A percentile compares a stretch with the other conserved stretches of the same genome.
Conservation (phyloP, 1,140 invertebrate species). For the Trachymyrmex cornetzi region DNA sequence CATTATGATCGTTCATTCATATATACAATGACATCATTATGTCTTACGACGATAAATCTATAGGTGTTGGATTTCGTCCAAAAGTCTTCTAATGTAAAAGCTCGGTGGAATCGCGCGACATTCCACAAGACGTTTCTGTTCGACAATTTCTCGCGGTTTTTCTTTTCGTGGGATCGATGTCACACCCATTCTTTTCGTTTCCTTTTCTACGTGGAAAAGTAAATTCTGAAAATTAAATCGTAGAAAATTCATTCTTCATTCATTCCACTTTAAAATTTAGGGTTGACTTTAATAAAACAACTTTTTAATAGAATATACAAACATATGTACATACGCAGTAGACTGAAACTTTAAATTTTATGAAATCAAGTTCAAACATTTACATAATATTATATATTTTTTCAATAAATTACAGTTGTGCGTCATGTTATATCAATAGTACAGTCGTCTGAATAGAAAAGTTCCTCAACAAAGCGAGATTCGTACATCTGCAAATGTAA, state of each 20-base stretch:
- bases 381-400: slow-evolving; percentile 9
- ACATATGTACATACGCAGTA: not conserved
- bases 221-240: slow-evolving; percentile 41
- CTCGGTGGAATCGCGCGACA: slow-evolving; percentile 10
- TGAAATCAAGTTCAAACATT: not conserved
- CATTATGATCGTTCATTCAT: not conserved
- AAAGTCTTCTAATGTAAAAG: slow-evolving; percentile 52
- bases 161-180: not conserved
- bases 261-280: not conserved
- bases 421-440: slow-evolving; percentile 1
- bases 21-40: slow-evolving; percentile 27
- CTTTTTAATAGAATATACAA: not conserved
- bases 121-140: slow-evolving; percentile 48
- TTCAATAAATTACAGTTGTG: not conserved
- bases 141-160: slow-evolving; percentile 43
- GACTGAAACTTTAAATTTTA: not conserved
- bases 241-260: slow-evolving; percentile 10
- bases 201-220: not conserved
- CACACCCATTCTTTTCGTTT: slow-evolving; percentile 35
- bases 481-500: not conserved
- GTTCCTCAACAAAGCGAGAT: slow-evolving; percentile 13
- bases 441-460: slow-evolving; percentile 7
- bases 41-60: slow-evolving; percentile 50
- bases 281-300: slow-evolving; percentile 18
- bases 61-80: slow-evolving; percentile 49